phyloP scores from a whole-genome alignment of 2,888 invertebrate species.

The Ophioninae sp. region DNA sequence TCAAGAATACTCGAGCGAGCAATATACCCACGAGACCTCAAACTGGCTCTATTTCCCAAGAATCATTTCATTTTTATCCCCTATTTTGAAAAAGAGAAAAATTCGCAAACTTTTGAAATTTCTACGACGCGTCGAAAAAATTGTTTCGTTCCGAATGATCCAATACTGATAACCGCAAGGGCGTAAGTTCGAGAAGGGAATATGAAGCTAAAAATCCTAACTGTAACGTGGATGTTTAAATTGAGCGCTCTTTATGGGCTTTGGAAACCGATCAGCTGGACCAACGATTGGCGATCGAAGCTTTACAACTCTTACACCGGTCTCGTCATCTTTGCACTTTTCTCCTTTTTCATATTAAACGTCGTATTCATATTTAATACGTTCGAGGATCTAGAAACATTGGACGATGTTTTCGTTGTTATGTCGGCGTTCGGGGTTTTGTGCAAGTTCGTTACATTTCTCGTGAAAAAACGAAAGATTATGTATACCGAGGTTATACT shows the following conservation, averaged over 20 bases:
- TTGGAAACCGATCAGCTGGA: conserved; percentile 13
- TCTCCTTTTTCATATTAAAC: not conserved
- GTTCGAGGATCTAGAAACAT: not conserved
- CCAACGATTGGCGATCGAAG: conserved; percentile 6
- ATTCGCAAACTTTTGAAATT: not conserved
- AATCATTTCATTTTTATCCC: too few species aligned
- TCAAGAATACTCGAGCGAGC: too few species aligned
- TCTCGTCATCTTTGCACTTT: not conserved
- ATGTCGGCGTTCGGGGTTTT: not conserved
- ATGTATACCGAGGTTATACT: conserved; percentile 6
- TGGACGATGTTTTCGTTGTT: conserved; percentile 3
- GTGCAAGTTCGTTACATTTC: not conserved
- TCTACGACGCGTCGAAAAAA: not conserved
- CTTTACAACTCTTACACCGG: conserved; percentile 11
- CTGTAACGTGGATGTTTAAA: not conserved
- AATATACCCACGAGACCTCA: too few species aligned
- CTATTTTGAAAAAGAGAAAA: too few species aligned
- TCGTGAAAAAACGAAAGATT: conserved; percentile 4
- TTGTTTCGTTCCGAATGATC: not conserved
- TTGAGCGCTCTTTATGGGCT: conserved; percentile 26
- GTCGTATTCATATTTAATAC: not conserved
- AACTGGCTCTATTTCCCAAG: too few species aligned
- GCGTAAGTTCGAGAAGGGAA: not conserved
- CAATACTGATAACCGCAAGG: not conserved
- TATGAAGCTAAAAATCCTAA: not conserved